Evolutionary conservation across 2,888 invertebrate genomes (phyloP), one percentile per base, ranked within the genome.

Genomic region (Lepidocyrtoides sp.): DNA sequence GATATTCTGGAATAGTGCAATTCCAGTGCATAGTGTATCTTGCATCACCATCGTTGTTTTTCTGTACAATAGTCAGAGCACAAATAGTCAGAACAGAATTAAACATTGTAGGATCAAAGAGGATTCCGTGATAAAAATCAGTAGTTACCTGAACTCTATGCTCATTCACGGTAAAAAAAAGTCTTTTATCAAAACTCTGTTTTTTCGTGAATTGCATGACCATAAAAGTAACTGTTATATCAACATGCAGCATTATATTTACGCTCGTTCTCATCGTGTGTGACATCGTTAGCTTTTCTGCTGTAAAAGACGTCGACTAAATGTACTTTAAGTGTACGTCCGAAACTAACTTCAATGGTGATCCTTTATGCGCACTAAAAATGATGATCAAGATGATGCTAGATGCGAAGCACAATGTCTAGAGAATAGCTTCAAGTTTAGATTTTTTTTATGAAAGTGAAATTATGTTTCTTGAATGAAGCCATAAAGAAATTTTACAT

Each of bases 161-260:
- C n/a, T n/a, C n/a, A n/a, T n/a, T 79, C 2, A 10, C 7, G 2
- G 5, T 4, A 4, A 41, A 17, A n/a, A 20, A 41, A 29, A 4
- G 12, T 44, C 23, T 77, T 14, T 5, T 32, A 57, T 17, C 32
- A 29, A 79, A 54, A 79, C 8, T 14, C 17, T 2, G 4, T 32
- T 79, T 79, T 79, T 79, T 77, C 77, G 51, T 57, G 29, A 41
- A 72, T n/a, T 72, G 36, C 54, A 79, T 79, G 79, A 32, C 54
- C 79, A 79, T 79, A 79, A 79, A 79, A 54, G 79, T 23, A 57
- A 54, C 79, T 32, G 57, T 79, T 79, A 54, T 41, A 41, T 72
- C 41, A 72, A 41, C 69, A 72, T 63, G 10, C 29, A 26, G 14
- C 29, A 7, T 63, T 14, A n/a, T 63, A 2, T 63, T n/a, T 63